A percentile compares a stretch with the other conserved stretches of the same genome.
These are phyloP conservation scores for Chrysolina americana DNA, from an alignment of 2,888 invertebrate species.

Conservation along the genomic window DNA sequence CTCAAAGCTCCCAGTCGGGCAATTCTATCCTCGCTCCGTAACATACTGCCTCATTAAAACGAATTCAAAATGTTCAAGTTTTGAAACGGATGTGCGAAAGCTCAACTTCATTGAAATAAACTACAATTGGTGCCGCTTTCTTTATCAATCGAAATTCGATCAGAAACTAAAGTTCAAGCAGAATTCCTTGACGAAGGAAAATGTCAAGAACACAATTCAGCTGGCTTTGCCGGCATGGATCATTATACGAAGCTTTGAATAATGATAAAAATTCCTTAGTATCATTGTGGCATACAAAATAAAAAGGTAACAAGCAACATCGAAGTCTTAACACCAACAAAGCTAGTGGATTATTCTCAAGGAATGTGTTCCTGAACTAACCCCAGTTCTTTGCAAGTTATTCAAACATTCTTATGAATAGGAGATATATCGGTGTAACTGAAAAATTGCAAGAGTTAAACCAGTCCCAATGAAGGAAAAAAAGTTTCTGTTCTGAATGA, in stretches of 20 bases:
- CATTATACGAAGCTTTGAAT: background rate
- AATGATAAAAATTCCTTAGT: too few species aligned
- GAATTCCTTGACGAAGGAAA: background rate
- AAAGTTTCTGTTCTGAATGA: too few species aligned
- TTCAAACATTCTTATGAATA: too few species aligned
- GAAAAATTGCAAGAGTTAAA: too few species aligned
- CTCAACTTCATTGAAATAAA: background rate
- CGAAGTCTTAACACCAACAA: too few species aligned
- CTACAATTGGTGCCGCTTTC: background rate
- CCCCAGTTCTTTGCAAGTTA: too few species aligned
- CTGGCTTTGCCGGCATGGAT: background rate
- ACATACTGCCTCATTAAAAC: background rate
- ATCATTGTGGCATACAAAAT: too few species aligned
- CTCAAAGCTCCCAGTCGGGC: background rate
- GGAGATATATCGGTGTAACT: too few species aligned
- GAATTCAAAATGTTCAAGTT: background rate
- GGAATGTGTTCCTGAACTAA: too few species aligned
- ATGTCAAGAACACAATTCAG: background rate
- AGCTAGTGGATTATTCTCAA: too few species aligned
- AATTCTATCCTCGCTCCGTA: slow-evolving; percentile 12
- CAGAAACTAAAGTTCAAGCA: background rate
- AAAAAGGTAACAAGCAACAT: too few species aligned
- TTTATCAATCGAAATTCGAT: background rate
- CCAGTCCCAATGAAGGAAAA: too few species aligned
- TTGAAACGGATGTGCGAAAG: background rate